Evolutionary conservation across 1,140 invertebrate genomes (phyloP).

Genomic region (Meloidogyne floridensis): DNA sequence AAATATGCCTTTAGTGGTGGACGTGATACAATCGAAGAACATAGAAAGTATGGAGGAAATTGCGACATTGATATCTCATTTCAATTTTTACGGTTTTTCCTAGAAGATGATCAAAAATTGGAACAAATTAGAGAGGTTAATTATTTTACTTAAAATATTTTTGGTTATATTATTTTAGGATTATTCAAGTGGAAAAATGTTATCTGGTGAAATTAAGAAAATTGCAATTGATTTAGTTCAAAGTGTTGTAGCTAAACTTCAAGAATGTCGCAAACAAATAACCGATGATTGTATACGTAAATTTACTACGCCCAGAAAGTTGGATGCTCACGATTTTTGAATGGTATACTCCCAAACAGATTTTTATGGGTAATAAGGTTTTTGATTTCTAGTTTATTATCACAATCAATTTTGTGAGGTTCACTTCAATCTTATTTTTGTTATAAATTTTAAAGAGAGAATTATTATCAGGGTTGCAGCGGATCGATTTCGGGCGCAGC

Average conservation of each 20-base stretch:
- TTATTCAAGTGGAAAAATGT: slow-evolving; percentile 84
- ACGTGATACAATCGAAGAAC: slow-evolving; percentile 86
- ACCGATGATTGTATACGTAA: slow-evolving; percentile 82
- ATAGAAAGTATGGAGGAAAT: slow-evolving; percentile 83
- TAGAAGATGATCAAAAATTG: slow-evolving; percentile 88
- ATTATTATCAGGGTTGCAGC: no score
- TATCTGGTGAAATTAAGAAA: slow-evolving; percentile 92
- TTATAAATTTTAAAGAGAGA: no score
- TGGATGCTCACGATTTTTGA: slow-evolving; percentile 66
- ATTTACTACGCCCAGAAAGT: slow-evolving; percentile 82
- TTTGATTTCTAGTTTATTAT: not conserved
- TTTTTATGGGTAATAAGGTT: not conserved
- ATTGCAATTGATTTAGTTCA: slow-evolving; percentile 79
- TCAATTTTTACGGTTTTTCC: slow-evolving; percentile 92
- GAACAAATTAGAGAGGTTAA: slow-evolving; percentile 78
- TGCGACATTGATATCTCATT: slow-evolving; percentile 93
- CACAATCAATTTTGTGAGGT: not conserved
- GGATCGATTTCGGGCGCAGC: no score
- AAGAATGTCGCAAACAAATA: slow-evolving; percentile 77
- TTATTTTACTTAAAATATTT: slow-evolving; percentile 11
- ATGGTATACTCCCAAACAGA: not conserved
- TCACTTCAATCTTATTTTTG: no score
- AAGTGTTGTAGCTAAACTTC: slow-evolving; percentile 80
- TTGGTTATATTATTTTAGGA: slow-evolving; percentile 70
- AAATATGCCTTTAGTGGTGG: slow-evolving; percentile 99